Base-by-base conservation (phyloP, 1,140 invertebrate genomes). In the Belonocnema kinseyi region DNA sequence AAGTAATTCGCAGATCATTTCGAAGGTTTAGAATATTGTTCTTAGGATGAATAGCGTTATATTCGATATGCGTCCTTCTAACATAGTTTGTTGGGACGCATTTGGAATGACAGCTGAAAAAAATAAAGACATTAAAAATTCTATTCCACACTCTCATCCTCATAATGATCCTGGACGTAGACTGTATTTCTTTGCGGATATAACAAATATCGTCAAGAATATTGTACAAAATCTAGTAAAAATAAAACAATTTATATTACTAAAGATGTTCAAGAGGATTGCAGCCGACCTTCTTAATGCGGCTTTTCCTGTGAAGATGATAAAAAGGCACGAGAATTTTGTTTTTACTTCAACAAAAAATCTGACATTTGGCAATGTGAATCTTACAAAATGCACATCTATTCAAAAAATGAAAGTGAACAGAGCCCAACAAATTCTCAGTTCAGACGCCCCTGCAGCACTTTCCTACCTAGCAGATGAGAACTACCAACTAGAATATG, bases 161-260 rank as follows among this genome's bases (percentile, higher is more conserved):
- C 40, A 46, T 7, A 10, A 46, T 56, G 53, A 79, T 70, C 8
- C 11, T 6, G 14, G 3, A 13, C 74, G 78, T n/a, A 50, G 33
- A 66, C 21, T 79, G 5, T 79, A 33, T n/a, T 79, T 79, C 54
- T 51, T 66, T 46, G 50, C 53, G 40, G 74, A 79, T 33, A 11
- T 58, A 33, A n/a, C 50, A n/a, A 74, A 79, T 40, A 52, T 51
- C 16, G 76, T 76, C 17, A 79, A 73, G 56, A 76, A 79, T 21
- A 54, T 72, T 11, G 76, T 73, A 51, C 0, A 10, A 8, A 50
- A 33, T 40, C 51, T 79, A 16, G 4, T 75, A 79, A 76, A 46
- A 79, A 79, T 66, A 58, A 72, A 40, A 11, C 12, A 11, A 26
- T 75, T 26, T 16, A n/a, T 6, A 54, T 76, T 1, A n/a, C 61